These are phyloP conservation scores for Bombus vancouverensis DNA, from an alignment of 1,140 invertebrate genomes.

Conservation along the genomic window DNA sequence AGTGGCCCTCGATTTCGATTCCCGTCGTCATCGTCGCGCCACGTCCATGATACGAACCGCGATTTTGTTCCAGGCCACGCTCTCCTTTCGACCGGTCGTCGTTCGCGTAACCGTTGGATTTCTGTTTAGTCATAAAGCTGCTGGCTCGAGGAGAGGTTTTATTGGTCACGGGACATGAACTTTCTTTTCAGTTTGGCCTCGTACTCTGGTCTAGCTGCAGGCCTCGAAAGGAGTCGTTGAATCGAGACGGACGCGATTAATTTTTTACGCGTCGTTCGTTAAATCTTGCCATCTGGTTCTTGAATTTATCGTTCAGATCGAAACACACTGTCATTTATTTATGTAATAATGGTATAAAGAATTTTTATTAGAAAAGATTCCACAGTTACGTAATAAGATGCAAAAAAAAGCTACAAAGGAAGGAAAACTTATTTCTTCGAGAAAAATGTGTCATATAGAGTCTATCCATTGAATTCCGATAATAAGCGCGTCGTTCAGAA, in stretches of 20 bases:
- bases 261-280: neutral
- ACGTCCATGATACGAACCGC: neutral
- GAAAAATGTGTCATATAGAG: neutral
- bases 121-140: slow-evolving; percentile 15
- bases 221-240: too few species aligned
- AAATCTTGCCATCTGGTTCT: neutral
- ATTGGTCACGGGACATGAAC: neutral
- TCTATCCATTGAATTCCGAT: neutral
- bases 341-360: neutral
- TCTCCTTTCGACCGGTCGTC: slow-evolving; percentile 2
- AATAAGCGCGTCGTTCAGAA: neutral
- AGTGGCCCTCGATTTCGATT: slow-evolving; percentile 52
- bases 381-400: too few species aligned
- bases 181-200: neutral
- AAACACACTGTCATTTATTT: neutral
- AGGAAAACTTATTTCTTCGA: neutral
- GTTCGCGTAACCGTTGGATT: neutral
- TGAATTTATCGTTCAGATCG: neutral
- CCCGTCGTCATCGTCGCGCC: slow-evolving; percentile 32
- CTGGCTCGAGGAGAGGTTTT: neutral
- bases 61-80: neutral
- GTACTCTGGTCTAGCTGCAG: neutral
- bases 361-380: neutral
- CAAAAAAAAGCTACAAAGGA: too few species aligned
- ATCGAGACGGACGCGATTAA: neutral